These are phyloP conservation scores for Trigoniulus corallinus DNA, from an alignment of 1,140 invertebrate species.

Conservation along the genomic window DNA sequence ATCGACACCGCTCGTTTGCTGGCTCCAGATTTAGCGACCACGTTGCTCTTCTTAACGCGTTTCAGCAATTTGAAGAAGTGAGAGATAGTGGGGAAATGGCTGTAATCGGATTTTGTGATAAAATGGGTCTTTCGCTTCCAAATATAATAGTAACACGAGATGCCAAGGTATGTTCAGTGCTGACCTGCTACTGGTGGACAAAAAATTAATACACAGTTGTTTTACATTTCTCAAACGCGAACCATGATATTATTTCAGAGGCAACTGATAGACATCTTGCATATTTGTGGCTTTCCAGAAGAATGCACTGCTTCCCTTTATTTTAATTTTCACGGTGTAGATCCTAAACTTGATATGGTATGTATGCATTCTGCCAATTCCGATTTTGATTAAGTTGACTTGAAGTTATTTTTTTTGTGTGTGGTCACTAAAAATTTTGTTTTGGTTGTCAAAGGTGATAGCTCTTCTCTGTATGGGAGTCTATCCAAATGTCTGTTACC, in stretches of 20 bases:
- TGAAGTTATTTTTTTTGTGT: slow-evolving; percentile 4
- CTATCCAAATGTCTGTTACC: slow-evolving; percentile 91
- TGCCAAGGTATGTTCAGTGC: slow-evolving; percentile 44
- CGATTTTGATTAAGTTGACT: too few relatives aligned
- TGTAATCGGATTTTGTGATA: slow-evolving; percentile 73
- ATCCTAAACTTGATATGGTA: slow-evolving; percentile 67
- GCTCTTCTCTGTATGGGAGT: slow-evolving; percentile 74
- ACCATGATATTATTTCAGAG: slow-evolving; percentile 29
- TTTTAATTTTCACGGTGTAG: slow-evolving; percentile 39
- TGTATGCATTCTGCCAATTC: too few relatives aligned
- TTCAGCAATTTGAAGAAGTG: slow-evolving; percentile 70
- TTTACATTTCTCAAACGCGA: background rate
- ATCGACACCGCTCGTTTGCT: slow-evolving; percentile 61
- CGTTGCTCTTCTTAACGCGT: slow-evolving; percentile 83
- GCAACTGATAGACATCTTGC: slow-evolving; percentile 71
- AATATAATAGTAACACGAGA: slow-evolving; percentile 79
- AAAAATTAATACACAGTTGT: too few relatives aligned
- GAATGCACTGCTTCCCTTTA: slow-evolving; percentile 46
- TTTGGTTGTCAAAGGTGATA: too few relatives aligned
- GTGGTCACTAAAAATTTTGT: too few relatives aligned
- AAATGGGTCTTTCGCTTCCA: slow-evolving; percentile 69
- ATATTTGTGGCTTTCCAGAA: slow-evolving; percentile 71
- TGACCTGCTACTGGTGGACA: background rate
- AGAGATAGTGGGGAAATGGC: slow-evolving; percentile 50
- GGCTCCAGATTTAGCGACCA: slow-evolving; percentile 83